Evolutionary conservation across 2,113 vertebrate genomes (phyloP).

Genomic region (Apodemus sylvaticus): DNA sequence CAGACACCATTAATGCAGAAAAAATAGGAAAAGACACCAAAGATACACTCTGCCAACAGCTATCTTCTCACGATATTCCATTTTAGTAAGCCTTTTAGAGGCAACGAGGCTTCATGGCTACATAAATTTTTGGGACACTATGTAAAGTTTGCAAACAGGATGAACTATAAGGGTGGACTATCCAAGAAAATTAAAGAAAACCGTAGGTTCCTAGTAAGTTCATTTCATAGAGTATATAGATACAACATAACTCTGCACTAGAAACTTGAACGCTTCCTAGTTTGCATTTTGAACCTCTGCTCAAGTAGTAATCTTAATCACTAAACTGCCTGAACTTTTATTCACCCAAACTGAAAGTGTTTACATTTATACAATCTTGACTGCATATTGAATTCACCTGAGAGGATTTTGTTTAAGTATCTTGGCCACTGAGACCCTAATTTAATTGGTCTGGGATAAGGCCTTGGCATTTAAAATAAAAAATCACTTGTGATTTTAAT

Average conservation of each 20-base stretch:
- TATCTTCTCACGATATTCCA: constrained; percentile 12
- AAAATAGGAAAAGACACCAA: constrained; percentile 24
- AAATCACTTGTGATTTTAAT: neutral
- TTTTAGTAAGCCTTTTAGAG: constrained; percentile 1
- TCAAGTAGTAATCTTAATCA: constrained; percentile 37
- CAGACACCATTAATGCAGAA: neutral
- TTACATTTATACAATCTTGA: constrained; percentile 40
- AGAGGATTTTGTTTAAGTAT: neutral
- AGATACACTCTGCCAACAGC: constrained; percentile 45
- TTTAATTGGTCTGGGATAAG: constrained; percentile 48
- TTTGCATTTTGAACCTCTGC: constrained; percentile 38
- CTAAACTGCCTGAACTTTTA: constrained; percentile 36
- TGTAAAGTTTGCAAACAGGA: constrained; percentile 9
- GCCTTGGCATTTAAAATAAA: neutral
- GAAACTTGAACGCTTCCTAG: constrained; percentile 50
- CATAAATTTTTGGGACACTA: neutral
- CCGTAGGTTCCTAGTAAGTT: neutral
- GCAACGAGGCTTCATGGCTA: constrained; percentile 41
- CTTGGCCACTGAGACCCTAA: constrained; percentile 34
- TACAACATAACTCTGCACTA: constrained; percentile 50
- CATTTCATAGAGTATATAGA: neutral
- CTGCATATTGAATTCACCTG: constrained; percentile 23
- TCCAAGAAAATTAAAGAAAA: neutral
- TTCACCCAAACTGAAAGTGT: constrained; percentile 36
- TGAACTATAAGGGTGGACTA: constrained; percentile 39